Evolutionary conservation across 35 echinoderm and acorn worm genomes (phyloP).

Genomic region (Strongylocentrotus purpuratus): DNA sequence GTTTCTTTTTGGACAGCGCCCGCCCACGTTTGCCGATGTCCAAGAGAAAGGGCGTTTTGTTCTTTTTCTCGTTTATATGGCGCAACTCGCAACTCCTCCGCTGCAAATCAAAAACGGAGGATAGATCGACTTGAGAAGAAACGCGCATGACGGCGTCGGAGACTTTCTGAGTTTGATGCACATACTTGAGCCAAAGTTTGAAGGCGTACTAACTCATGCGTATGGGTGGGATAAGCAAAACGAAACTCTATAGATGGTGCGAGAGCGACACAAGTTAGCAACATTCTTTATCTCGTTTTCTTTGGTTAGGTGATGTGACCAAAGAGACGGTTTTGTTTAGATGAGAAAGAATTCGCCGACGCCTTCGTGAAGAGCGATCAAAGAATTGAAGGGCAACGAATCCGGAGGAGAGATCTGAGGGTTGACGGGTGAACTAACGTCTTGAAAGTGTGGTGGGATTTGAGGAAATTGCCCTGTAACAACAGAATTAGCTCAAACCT

Average conservation of each 20-base stretch:
- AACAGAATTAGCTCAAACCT: not conserved
- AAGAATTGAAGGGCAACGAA: not conserved
- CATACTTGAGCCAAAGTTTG: not conserved
- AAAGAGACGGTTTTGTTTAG: not conserved
- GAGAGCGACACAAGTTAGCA: not conserved
- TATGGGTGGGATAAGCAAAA: not conserved
- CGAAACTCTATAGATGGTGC: not conserved
- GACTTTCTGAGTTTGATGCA: not conserved
- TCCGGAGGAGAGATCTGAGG: not conserved
- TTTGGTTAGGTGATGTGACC: not conserved
- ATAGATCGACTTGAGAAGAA: not conserved
- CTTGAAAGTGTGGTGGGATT: not conserved
- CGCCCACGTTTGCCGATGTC: not conserved
- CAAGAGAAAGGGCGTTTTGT: not conserved
- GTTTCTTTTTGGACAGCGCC: constrained; percentile 1
- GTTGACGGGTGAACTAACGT: not conserved
- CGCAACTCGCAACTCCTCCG: not conserved
- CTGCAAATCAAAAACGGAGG: not conserved
- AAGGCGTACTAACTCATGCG: not conserved
- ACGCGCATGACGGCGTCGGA: not conserved
- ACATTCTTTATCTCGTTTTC: not conserved
- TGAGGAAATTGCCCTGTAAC: not conserved
- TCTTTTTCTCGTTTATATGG: not conserved
- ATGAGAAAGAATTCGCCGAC: not conserved
- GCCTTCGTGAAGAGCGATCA: not conserved